Base-by-base conservation (phyloP, 2,888 invertebrate species). In the Lasioglossum figueresi region DNA sequence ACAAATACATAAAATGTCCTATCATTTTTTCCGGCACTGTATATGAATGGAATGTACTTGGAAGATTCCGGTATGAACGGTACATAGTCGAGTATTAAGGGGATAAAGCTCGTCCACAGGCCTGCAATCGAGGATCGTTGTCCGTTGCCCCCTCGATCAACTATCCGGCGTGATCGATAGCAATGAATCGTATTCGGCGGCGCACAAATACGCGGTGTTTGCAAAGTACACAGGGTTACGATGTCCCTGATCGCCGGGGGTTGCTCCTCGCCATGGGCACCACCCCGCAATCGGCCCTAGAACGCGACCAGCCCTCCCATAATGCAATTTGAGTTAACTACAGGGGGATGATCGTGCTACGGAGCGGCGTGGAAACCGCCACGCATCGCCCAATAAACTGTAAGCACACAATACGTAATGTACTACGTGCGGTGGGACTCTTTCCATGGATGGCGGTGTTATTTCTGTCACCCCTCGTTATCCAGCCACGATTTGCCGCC, bases 251-350 rank as follows among this genome's bases (percentile, higher is more conserved):
- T 83, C 75, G 75, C 71, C 40, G 82, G 56, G 85, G 68, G 34
- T 68, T 37, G 37, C 37, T 31, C 66, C 70, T 79, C 31, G 0
- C 71, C 23, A 23, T 52, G 72, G 76, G 70, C 85, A 37, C 83
- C 83, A 88, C 83, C 89, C 89, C 76, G 83, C 89, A 89, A 89
- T 89, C 85, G 87, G 83, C 84, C 83, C 81, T 76, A 79, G 90
- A 84, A 88, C 88, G 86, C 87, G 88, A 90, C 87, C 88, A 91
- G 89, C 90, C 91, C 90, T 91, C 89, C 91, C 87, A 86, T 93
- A 93, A 93, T 93, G 92, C 93, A 93, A 93, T 93, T 93, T 93
- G 92, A 93, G 93, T 93, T 93, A 93, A 93, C 93, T 93, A 91
- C 92, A 90, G 91, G 89, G 92, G 93, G 85, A 80, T 72, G 81